Percentiles rank a stretch among this genome's conserved stretches.
These are phyloP conservation scores for Galaxias olidus DNA, from an alignment of 2,797 vertebrate genomes.

Conservation along the genomic window DNA sequence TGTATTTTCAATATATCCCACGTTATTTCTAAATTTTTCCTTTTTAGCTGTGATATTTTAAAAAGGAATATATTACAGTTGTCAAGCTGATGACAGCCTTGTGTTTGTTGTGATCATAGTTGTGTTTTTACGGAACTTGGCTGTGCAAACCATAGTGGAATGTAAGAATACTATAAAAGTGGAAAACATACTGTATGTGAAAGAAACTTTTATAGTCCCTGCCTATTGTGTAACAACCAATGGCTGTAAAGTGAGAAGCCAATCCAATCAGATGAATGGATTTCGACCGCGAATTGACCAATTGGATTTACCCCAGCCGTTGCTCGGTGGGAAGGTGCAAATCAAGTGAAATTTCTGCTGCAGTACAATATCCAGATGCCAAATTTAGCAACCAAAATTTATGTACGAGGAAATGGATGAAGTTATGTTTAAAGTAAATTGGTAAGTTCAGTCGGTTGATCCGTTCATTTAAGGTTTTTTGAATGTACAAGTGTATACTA, in stretches of 20 bases:
- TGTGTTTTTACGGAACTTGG: too few relatives aligned
- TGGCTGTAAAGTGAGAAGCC: constrained; percentile 7
- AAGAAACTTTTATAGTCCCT: constrained; percentile 3
- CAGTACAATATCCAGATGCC: not conserved
- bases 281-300: constrained; percentile 45
- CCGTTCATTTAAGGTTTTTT: not conserved
- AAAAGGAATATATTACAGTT: too few relatives aligned
- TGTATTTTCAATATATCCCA: constrained; percentile 91
- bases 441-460: constrained; percentile 52
- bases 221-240: constrained; percentile 27
- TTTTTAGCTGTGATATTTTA: not conserved
- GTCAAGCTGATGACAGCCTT: too few relatives aligned
- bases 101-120: too few relatives aligned
- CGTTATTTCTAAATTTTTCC: constrained; percentile 32
- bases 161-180: too few relatives aligned
- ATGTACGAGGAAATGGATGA: constrained; percentile 58
- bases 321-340: constrained; percentile 33
- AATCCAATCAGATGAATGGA: constrained; percentile 57
- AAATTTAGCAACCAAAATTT: too few relatives aligned
- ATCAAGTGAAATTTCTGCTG: constrained; percentile 19
- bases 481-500: too few relatives aligned
- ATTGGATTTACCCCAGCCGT: constrained; percentile 35
- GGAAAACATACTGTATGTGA: too few relatives aligned
- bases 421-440: constrained; percentile 46
- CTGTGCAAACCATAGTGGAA: too few relatives aligned